Percentiles rank a stretch among this genome's conserved stretches.
Evolutionary conservation across 2,113 vertebrate genomes (phyloP).

Genomic region (Spilogale gracilis): DNA sequence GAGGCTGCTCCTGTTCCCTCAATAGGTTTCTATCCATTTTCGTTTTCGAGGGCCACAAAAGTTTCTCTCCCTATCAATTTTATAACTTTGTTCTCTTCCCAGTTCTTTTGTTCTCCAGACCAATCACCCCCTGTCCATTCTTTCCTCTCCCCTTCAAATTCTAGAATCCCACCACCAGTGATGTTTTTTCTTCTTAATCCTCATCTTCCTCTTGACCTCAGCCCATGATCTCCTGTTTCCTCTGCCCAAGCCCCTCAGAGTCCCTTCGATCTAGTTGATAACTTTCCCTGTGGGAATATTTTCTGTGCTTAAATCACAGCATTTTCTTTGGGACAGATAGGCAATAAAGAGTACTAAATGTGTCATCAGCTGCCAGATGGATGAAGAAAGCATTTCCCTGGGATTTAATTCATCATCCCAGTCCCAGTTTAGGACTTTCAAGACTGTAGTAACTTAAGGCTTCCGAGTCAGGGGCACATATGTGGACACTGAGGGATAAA

Average conservation of each 20-base stretch:
- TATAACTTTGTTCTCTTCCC: neutral
- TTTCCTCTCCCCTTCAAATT: neutral
- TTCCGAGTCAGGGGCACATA: conserved; percentile 35
- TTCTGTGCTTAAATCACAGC: conserved; percentile 71
- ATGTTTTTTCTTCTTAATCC: conserved; percentile 21
- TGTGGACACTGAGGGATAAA: conserved; percentile 36
- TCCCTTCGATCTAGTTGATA: conserved; percentile 40
- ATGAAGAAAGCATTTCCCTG: conserved; percentile 76
- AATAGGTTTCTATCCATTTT: neutral
- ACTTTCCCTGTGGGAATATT: conserved; percentile 58
- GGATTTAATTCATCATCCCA: conserved; percentile 78
- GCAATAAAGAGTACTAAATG: conserved; percentile 79
- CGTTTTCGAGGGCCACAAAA: neutral
- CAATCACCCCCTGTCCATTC: neutral
- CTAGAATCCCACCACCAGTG: neutral
- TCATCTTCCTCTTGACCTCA: conserved; percentile 50
- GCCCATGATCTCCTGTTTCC: neutral
- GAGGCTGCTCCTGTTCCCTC: neutral
- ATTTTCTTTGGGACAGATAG: conserved; percentile 73
- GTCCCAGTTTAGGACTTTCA: conserved; percentile 58
- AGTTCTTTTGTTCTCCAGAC: neutral
- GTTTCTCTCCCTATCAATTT: neutral
- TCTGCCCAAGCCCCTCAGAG: neutral
- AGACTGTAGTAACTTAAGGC: conserved; percentile 39
- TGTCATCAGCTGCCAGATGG: conserved; percentile 78